Base-by-base conservation (phyloP, 1,140 invertebrate species). In the Polyergus mexicanus region DNA sequence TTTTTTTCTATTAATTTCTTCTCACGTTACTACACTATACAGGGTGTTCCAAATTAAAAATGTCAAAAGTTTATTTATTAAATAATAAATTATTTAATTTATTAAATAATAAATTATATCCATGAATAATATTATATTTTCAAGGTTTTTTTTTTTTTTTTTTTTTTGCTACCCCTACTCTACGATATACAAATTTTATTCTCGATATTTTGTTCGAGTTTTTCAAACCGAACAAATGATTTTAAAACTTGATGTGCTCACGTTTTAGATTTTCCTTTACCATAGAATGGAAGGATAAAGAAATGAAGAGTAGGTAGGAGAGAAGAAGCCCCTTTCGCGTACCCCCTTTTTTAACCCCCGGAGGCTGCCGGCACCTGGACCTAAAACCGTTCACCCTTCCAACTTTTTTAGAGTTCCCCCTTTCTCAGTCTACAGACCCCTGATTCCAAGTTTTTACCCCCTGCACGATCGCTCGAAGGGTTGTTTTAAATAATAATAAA, bases 401-500 rank as follows among this genome's bases (percentile, higher is more conserved):
- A 93, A 93, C 92, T 93, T 94, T 94, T 94, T 94, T 93, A 92
- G 92, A 91, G 66, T 83, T 91, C 93, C 92, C 93, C 92, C 91
- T 91, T 91, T 90, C 78, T 75, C 76, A 88, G 74, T 78, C 89
- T 71, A 81, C 89, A 92, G 86, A 32, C 85, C 90, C 90, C 89
- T 86, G 86, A 92, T 91, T 90, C 85, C 81, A 90, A 87, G 86
- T 86, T 92, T 91, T 86, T 84, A 92, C 92, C 92, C 89, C 93
- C 92, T 92, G 85, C 91, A 90, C 89, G 84, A 89, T 90, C 84
- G 91, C 51, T 92, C 91, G 94, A 95, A 95, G 94, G 94, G 94
- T 95, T 94, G 94, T 93, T 95, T 95, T 95, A 94, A 94, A 94
- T 94, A 94, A 95, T 94, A 94, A 94, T 94, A 92, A 92, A 92